phyloP scores from a whole-genome alignment of 64 coral and sea anemone species.

The Astreopora myriophthalma region DNA sequence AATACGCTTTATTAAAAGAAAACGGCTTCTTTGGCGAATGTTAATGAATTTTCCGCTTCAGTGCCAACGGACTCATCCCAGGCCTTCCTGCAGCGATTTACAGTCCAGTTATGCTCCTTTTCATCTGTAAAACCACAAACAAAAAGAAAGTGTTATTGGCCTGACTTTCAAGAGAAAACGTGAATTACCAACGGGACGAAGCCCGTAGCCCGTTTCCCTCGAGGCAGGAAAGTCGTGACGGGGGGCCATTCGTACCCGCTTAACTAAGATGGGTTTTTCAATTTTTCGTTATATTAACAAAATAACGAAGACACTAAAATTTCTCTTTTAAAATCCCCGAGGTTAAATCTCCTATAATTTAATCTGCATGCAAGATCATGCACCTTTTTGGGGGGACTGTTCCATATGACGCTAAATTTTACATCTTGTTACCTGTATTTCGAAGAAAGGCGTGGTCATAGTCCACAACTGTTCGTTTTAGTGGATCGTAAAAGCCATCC shows the following conservation, averaged over 20 bases:
- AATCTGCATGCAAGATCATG: too few species aligned
- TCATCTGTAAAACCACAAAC: constrained; percentile 52
- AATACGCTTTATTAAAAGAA: background rate
- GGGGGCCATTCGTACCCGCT: too few species aligned
- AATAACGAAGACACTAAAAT: too few species aligned
- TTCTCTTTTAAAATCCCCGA: too few species aligned
- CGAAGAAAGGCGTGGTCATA: constrained; percentile 69
- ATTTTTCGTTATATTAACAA: too few species aligned
- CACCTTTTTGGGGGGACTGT: too few species aligned
- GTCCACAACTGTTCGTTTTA: constrained; percentile 23
- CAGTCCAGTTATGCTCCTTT: constrained; percentile 80
- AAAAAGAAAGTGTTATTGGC: background rate
- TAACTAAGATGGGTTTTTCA: too few species aligned
- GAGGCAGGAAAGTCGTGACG: too few species aligned
- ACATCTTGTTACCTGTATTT: constrained; percentile 75
- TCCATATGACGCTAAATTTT: too few species aligned
- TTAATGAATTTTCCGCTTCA: background rate
- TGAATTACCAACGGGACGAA: too few species aligned
- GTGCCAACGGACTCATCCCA: constrained; percentile 61
- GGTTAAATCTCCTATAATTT: too few species aligned
- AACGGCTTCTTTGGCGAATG: background rate
- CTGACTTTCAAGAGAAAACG: background rate
- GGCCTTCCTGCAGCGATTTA: constrained; percentile 62
- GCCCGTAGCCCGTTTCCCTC: too few species aligned
- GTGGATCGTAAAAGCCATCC: constrained; percentile 78